Conservation (phyloP, 1,140 invertebrate genomes). For the Chrysopa pallens region DNA sequence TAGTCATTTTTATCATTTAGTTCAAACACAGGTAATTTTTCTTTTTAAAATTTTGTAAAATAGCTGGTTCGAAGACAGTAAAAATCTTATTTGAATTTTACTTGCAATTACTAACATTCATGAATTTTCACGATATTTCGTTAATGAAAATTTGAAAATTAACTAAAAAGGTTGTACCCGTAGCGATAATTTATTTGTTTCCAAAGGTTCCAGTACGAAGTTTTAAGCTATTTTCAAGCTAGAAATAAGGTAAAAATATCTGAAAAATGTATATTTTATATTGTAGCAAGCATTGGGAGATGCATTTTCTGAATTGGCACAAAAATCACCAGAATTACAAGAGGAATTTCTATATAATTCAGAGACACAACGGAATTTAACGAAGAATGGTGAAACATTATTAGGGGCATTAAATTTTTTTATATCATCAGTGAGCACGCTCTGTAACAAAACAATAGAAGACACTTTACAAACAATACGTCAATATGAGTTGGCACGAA, state of each 20-base stretch:
- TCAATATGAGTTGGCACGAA: slow-evolving; percentile 80
- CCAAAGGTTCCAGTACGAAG: too few relatives aligned
- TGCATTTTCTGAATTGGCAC: slow-evolving; percentile 85
- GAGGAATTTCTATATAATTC: slow-evolving; percentile 91
- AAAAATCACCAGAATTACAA: slow-evolving; percentile 87
- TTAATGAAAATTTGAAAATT: too few relatives aligned
- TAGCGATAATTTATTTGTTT: too few relatives aligned
- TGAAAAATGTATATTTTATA: slow-evolving; percentile 8
- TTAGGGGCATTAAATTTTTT: slow-evolving; percentile 89
- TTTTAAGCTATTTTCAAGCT: too few relatives aligned
- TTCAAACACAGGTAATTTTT: slow-evolving; percentile 52
- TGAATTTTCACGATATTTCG: too few relatives aligned
- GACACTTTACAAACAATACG: slow-evolving; percentile 85
- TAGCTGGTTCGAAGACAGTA: too few relatives aligned
- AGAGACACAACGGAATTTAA: slow-evolving; percentile 82
- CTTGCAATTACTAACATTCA: too few relatives aligned
- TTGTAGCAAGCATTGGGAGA: slow-evolving; percentile 60
- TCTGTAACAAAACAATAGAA: slow-evolving; percentile 94
- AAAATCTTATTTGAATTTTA: too few relatives aligned
- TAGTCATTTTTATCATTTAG: slow-evolving; percentile 74
- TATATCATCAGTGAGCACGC: slow-evolving; percentile 83
- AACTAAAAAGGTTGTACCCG: too few relatives aligned
- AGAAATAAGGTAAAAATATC: too few relatives aligned
- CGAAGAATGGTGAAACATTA: slow-evolving; percentile 85
- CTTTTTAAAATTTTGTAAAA: too few relatives aligned